phyloP scores from a whole-genome alignment of 2,797 vertebrate genomes.

The Staurois parvus region DNA sequence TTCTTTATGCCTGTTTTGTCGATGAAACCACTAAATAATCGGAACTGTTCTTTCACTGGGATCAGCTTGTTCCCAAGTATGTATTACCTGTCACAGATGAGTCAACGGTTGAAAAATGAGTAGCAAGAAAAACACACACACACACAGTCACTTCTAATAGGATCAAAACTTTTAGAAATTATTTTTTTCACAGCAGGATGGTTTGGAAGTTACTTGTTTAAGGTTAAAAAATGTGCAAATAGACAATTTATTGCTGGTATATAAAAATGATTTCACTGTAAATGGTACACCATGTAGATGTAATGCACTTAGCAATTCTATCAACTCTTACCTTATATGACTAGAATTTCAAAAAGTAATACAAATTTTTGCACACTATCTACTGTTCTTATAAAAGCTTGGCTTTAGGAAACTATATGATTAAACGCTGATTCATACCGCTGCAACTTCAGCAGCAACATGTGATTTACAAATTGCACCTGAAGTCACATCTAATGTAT shows the following conservation, averaged over 20 bases:
- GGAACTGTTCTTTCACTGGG: conserved; percentile 4
- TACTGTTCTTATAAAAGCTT: no score
- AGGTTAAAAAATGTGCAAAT: background rate
- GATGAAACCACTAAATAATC: conserved; percentile 28
- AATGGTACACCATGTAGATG: background rate
- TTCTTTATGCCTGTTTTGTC: conserved; percentile 18
- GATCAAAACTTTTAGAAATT: background rate
- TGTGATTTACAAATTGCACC: no score
- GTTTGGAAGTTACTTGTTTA: background rate
- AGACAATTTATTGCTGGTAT: background rate
- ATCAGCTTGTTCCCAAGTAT: conserved; percentile 37
- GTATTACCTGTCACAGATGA: conserved; percentile 36
- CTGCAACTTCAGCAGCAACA: no score
- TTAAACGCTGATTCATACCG: no score
- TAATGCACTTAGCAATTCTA: background rate
- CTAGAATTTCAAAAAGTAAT: no score
- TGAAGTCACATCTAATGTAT: no score
- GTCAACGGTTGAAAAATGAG: conserved; percentile 32
- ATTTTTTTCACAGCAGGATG: background rate
- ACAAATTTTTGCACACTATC: no score
- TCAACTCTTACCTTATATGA: no score
- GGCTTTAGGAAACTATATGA: no score
- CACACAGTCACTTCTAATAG: background rate
- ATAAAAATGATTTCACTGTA: background rate
- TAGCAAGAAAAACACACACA: background rate